Evolutionary conservation across 2,888 invertebrate genomes (phyloP).

Genomic region (Caprella mutica): DNA sequence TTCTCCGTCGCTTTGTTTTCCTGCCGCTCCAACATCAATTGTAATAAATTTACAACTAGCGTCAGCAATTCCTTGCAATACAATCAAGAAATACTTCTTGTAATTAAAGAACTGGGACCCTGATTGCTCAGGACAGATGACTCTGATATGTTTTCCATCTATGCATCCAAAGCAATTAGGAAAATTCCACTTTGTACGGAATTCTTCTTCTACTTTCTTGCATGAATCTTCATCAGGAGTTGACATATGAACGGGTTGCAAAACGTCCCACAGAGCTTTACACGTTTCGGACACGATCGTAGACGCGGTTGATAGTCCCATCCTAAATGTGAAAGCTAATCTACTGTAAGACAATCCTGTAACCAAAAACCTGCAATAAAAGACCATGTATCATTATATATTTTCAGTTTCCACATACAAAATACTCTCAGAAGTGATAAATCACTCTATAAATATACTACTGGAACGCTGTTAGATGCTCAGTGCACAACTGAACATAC

Average conservation of each 20-base stretch:
- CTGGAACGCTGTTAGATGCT: no score
- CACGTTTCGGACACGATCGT: no score
- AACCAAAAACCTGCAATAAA: neutral
- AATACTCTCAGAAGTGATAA: no score
- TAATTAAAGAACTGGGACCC: neutral
- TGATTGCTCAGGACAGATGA: neutral
- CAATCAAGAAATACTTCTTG: neutral
- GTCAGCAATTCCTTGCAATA: neutral
- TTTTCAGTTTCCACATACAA: no score
- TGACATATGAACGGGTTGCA: no score
- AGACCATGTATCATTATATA: neutral
- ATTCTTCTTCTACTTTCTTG: no score
- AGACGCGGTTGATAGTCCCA: no score
- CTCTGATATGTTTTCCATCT: neutral
- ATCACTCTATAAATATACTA: no score
- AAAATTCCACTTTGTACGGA: neutral
- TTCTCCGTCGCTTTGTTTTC: slow-evolving; percentile 1
- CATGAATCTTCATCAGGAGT: no score
- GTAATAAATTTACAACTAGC: neutral
- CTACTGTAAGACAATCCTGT: neutral
- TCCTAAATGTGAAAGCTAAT: neutral
- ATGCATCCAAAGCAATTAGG: neutral
- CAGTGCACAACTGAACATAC: no score
- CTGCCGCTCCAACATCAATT: neutral
- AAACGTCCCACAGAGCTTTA: no score